Evolutionary conservation across 2,888 invertebrate species (phyloP), one percentile per base, ranked within the genome.

Genomic region (Furcula furcula): DNA sequence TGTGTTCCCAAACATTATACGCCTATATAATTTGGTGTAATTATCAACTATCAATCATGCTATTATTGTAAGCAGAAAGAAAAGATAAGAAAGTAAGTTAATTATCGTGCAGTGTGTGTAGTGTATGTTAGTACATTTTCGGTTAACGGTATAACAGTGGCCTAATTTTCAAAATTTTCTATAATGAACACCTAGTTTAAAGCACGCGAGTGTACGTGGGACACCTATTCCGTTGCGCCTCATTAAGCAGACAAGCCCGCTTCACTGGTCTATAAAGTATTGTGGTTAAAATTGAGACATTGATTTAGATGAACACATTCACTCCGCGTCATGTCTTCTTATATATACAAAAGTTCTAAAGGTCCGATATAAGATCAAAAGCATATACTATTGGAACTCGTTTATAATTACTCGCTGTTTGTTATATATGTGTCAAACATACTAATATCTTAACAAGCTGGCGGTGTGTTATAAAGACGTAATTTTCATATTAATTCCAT

Each of bases 211-310:
- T 46, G 45, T 48, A 39, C 36, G 33, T 35, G 31, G 20, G 40
- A 43, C 46, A 56, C 61, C 57, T 55, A 71, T 59, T 66, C 46
- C 48, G 73, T 65, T 53, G 47, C 68, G 69, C 64, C 66, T 73
- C 74, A 74, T 74, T 76, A 67, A 55, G 40, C 65, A 53, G 52
- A 55, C 50, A 58, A 57, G 59, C 56, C 53, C 66, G 70, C 62
- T 58, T 56, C 73, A 68, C 34, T 72, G 61, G 50, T 46, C 70
- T 64, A 65, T 69, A 63, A 70, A 73, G 56, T 42, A 69, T 63
- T 58, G 57, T 64, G 53, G 60, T 69, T 65, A 59, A 58, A 67
- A 75, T 75, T 63, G 54, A 72, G 73, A 72, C 72, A 69, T 70
- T 69, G 68, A 70, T 67, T 46, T 36, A 63, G 47, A 60, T 41